Base-by-base conservation (phyloP, 1,140 invertebrate genomes). In the Aphaenogaster rudis region DNA sequence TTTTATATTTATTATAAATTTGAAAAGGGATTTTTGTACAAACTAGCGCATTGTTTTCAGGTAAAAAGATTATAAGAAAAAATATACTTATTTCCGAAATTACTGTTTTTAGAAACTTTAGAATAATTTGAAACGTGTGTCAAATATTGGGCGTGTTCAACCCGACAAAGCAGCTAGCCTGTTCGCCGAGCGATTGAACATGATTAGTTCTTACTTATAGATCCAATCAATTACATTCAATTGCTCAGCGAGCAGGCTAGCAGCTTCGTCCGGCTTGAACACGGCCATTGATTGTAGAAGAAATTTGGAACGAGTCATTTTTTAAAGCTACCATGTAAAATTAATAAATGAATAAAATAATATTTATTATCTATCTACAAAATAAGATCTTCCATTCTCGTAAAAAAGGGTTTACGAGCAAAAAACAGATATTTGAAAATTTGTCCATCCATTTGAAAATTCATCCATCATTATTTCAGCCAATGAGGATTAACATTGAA, bases 271-370 rank as follows among this genome's bases (percentile, higher is more conserved):
- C 28, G 28, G 28, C 28, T 28, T 28, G 28, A 28, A 28, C 28
- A 28, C 28, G 28, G 28, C 28, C 28, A 28, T 28, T 17, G 13
- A 77, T 61, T 61, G 15, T 21, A 28, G 39, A 61, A 45, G 5
- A 48, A 48, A 11, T 64, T 50, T n/a, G 0, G 8, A 6, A 9
- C 9, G 17, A 79, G 9, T n/a, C 3, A 64, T 45, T 48, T 48
- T 48, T 36, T 64, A 9, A 39, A 77, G 36, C 1, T 2, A 79
- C 15, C 5, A 4, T 33, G 17, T 64, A 2, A 36, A 79, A 50
- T 33, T 45, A 48, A 21, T 79, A 36, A 79, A 50, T 17, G 5
- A 79, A 64, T 74, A 54, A n/a, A 79, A 78, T 13, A 28, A 54
- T 21, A 15, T 11, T 63, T 63, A 11, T 64, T 63, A 64, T 64